Evolutionary conservation across 2,888 invertebrate species (phyloP).

Genomic region (Timandra comae): DNA sequence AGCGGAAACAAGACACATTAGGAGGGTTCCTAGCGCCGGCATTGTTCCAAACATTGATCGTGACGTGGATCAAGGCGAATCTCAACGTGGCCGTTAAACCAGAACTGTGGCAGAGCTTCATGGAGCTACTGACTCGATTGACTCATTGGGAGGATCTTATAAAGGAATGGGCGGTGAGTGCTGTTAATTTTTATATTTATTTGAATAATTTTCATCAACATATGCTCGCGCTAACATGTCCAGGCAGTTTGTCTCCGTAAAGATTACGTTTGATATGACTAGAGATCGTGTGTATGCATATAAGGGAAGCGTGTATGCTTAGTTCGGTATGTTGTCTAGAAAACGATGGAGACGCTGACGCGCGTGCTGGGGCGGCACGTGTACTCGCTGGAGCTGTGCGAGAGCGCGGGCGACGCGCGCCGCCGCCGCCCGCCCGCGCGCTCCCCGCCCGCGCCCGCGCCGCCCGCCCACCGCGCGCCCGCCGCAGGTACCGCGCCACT

Average conservation of each 20-base stretch:
- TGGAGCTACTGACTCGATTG: constrained; percentile 89
- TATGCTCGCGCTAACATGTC: too few species aligned
- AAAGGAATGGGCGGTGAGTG: constrained; percentile 94
- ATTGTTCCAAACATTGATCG: constrained; percentile 94
- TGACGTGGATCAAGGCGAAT: constrained; percentile 98
- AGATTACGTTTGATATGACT: too few species aligned
- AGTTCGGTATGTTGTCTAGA: constrained; percentile 79
- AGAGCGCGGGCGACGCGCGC: constrained; percentile 79
- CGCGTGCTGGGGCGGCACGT: constrained; percentile 96
- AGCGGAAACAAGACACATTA: constrained; percentile 84
- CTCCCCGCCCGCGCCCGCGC: constrained; percentile 32
- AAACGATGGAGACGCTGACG: constrained; percentile 98
- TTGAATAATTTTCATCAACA: too few species aligned
- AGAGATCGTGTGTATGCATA: too few species aligned
- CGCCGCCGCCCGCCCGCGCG: constrained; percentile 26
- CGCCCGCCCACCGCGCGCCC: constrained; percentile 16
- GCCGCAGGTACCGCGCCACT: neutral
- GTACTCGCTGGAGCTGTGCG: constrained; percentile 93
- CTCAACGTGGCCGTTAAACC: constrained; percentile 93
- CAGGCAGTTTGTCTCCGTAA: too few species aligned
- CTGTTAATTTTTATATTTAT: neutral
- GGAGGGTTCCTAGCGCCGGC: constrained; percentile 90
- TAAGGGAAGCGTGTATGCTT: too few species aligned
- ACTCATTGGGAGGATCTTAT: constrained; percentile 97
- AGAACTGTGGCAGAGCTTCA: constrained; percentile 95